Conservation (phyloP, 2,797 vertebrate genomes). For the Sebastolobus alascanus region DNA sequence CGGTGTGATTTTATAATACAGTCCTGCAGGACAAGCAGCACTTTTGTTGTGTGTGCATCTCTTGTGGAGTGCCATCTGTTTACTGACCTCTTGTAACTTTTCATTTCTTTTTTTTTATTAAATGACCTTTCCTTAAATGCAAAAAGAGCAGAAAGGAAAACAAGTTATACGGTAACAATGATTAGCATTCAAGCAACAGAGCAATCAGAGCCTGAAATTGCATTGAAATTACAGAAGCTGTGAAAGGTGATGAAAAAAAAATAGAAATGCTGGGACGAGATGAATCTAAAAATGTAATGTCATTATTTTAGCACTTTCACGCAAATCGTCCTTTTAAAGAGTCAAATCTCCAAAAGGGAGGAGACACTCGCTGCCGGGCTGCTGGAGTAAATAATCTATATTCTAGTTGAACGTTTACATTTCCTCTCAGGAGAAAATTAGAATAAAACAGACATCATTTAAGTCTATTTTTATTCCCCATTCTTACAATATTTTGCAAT, state of each 20-base stretch:
- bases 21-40: slow-evolving; percentile 13
- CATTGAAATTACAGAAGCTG: slow-evolving; percentile 81
- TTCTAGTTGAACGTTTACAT: slow-evolving; percentile 46
- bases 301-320: slow-evolving; percentile 77
- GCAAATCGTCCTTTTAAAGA: slow-evolving; percentile 69
- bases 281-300: slow-evolving; percentile 75
- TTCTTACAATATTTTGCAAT: background rate
- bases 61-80: slow-evolving; percentile 42
- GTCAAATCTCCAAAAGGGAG: slow-evolving; percentile 50
- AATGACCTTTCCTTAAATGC: slow-evolving; percentile 66
- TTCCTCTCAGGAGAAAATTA: slow-evolving; percentile 45
- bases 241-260: slow-evolving; percentile 77
- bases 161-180: slow-evolving; percentile 64
- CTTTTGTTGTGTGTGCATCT: slow-evolving; percentile 14
- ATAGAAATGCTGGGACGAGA: slow-evolving; percentile 59
- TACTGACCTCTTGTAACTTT: slow-evolving; percentile 63
- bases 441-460: background rate
- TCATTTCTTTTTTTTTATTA: slow-evolving; percentile 58
- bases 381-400: slow-evolving; percentile 49
- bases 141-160: slow-evolving; percentile 60
- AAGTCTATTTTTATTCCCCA: background rate
- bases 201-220: slow-evolving; percentile 86
- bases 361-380: background rate
- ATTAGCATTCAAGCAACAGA: slow-evolving; percentile 81
- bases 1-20: slow-evolving; percentile 18